Conservation (phyloP, 2,888 invertebrate species). For the Bellardia bayeri region DNA sequence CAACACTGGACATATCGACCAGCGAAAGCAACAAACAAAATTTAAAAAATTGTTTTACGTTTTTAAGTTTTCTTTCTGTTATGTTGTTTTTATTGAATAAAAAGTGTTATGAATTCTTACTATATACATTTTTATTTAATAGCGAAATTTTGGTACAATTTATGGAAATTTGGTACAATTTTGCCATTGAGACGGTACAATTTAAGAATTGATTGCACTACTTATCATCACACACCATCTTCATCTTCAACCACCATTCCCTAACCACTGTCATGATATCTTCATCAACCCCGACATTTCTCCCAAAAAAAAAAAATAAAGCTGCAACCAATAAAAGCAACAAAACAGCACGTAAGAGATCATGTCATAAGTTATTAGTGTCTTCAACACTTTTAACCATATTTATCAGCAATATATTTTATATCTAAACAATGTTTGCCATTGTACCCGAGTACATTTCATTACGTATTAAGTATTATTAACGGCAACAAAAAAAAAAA, state of each 20-base stretch:
- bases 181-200: no score
- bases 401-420: conserved; percentile 47
- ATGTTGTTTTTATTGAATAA: no score
- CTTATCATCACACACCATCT: conserved; percentile 61
- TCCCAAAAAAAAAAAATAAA: conserved; percentile 24
- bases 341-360: conserved; percentile 51
- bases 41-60: no score
- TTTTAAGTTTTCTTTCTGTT: no score
- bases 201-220: no score
- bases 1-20: no score
- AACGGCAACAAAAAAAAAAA: conserved; percentile 29
- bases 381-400: conserved; percentile 67
- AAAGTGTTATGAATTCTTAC: no score
- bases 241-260: neutral
- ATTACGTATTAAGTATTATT: conserved; percentile 36
- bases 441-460: conserved; percentile 27
- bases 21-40: no score
- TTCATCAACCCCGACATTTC: conserved; percentile 7
- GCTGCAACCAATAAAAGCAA: conserved; percentile 4
- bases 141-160: no score
- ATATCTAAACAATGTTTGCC: conserved; percentile 4
- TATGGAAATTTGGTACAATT: no score
- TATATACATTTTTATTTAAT: no score
- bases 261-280: neutral
- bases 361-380: conserved; percentile 66